Conservation (phyloP, 2,888 invertebrate genomes). For the Eupithecia centaureata region DNA sequence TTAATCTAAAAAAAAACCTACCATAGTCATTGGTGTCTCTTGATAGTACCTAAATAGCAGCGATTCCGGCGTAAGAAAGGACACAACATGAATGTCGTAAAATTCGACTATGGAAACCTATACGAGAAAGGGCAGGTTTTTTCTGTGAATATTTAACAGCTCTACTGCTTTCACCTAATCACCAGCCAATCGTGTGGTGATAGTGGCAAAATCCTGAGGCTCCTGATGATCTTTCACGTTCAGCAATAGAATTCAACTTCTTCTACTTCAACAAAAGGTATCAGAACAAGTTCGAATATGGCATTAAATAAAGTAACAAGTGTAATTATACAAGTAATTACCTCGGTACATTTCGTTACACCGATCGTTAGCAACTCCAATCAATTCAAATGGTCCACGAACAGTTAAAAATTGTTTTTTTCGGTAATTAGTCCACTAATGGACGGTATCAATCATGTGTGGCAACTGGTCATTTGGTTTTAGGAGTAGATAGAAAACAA, state of each 20-base stretch:
- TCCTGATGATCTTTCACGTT: no score
- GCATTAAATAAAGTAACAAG: background rate
- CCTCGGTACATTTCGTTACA: constrained; percentile 24
- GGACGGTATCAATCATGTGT: constrained; percentile 50
- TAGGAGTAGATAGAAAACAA: constrained; percentile 13
- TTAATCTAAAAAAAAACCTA: background rate
- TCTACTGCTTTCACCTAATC: no score
- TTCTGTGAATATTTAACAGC: no score
- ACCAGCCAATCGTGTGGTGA: no score
- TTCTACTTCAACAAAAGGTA: no score
- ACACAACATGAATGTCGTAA: no score
- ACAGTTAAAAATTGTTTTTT: constrained; percentile 35
- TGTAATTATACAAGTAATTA: constrained; percentile 10
- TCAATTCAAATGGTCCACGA: constrained; percentile 36
- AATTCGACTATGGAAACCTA: no score
- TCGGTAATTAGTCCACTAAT: constrained; percentile 40
- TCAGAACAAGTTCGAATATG: no score
- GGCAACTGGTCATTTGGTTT: constrained; percentile 29
- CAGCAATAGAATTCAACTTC: no score
- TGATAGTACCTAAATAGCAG: background rate
- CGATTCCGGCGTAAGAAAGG: no score
- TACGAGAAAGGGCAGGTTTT: no score
- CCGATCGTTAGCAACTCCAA: constrained; percentile 38
- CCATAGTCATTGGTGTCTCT: background rate
- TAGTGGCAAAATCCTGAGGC: no score